Base-by-base conservation (phyloP, 2,113 vertebrate genomes). In the Columbina picui region DNA sequence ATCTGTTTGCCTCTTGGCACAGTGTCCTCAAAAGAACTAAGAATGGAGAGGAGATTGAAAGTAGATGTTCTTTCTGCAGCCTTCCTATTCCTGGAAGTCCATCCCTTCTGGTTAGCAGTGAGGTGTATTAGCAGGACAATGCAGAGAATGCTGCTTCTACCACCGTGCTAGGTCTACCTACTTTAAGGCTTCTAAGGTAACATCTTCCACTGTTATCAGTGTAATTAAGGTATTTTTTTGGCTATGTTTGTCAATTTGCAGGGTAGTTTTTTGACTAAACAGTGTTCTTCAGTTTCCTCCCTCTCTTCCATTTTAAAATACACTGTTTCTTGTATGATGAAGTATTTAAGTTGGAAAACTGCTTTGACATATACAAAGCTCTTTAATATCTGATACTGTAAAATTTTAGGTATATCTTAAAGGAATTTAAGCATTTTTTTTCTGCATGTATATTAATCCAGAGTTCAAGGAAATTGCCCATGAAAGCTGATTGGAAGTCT, bases 151-250 rank as follows among this genome's bases (percentile, higher is more conserved):
- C 23, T 68, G 12, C 52, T 50, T 60, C 19, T 74, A 29, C 49
- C 39, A 18, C 27, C 0, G 0, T 26, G 7, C 8, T 39, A 36
- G 9, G 12, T 63, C 25, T 73, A 32, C 8, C 34, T 87, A 15
- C 20, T 43, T 43, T 17, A 43, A 41, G 32, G 41, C 32, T 78
- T 89, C 53, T 57, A 64, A 45, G 65, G 18, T 67, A 6, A 5
- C 41, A 64, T 14, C 21, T 78, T 57, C 56, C 29, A 59, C 47
- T 9, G 4, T 63, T 86, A 14, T 27, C 36, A 73, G 3, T 5
- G 29, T 32, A 53, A 74, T 65, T 14, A 61, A 49, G 83, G 41
- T 45, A 39, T 7, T 12, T 30, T 80, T 75, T 70, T 52, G 38
- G 19, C 36, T 34, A 7, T 29, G 3, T 32, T 74, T 84, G 34